Base-by-base conservation (phyloP, 2,797 vertebrate species). In the Spea hammondii region DNA sequence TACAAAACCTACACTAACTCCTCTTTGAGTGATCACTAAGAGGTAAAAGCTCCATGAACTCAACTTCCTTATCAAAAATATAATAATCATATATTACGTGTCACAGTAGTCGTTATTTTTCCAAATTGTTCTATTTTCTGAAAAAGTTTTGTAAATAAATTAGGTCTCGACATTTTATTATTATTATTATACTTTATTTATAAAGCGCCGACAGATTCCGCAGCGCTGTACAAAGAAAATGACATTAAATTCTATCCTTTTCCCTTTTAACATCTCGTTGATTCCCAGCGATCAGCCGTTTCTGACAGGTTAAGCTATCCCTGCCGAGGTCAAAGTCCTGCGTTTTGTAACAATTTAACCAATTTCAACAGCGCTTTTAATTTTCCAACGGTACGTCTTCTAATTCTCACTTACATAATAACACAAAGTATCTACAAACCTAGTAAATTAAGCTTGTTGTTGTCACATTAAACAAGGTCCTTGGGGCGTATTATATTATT, bases 381-480 rank as follows among this genome's bases (percentile, higher is more conserved):
- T 51, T 14, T 72, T 74, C 4, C 32, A 32, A 32, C 32, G 32
- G 32, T 32, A 32, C 32, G 3, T 32, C 32, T 32, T 64, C 70
- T 54, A n/a, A 66, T 14, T n/a, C 4, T 70, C 14, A 64, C 51
- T 53, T 59, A 5, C 53, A 55, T 5, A 9, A 71, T 44, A 64
- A 74, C 14, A 70, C 49, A 11, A 74, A 11, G 44, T 72, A 65
- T 76, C 66, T 51, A 66, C 79, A 55, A 72, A 67, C 13, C 4
- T 3, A 10, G 49, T 47, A 54, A 72, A 46, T 11, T 51, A 65
- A 55, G 59, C 68, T 13, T 32, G 32, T 8, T 49, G 73, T 73
- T 80, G 72, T 8, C 59, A 46, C 17, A 60, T 51, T 80, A 71
- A 72, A 68, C 68, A 49, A 65, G 48, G 51, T 70, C 60, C 51